Percentiles rank a stretch among this genome's conserved stretches.
phyloP scores from a whole-genome alignment of 1,140 invertebrate genomes.

The Drosophila chauvacae region DNA sequence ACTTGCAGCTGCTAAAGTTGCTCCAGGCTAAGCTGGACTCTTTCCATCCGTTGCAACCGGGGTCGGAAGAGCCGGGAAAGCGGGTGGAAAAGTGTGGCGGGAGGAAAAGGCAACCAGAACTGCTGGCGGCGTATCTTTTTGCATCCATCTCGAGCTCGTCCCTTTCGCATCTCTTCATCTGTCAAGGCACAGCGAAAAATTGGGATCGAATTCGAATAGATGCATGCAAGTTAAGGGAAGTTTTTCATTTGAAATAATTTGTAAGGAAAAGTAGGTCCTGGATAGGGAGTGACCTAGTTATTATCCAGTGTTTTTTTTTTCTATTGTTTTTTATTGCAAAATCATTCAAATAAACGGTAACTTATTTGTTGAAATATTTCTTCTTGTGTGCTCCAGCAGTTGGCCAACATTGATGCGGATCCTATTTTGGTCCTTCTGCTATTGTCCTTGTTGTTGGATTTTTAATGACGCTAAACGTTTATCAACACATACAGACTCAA shows the following conservation, averaged over 20 bases:
- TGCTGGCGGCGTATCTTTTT: constrained; percentile 25
- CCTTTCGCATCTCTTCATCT: constrained; percentile 16
- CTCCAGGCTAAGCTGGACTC: constrained; percentile 58
- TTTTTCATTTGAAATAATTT: neutral
- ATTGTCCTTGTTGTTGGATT: constrained; percentile 45
- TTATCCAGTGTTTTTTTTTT: neutral
- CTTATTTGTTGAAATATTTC: neutral
- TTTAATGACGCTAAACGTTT: constrained; percentile 79
- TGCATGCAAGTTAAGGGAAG: neutral
- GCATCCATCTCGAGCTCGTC: constrained; percentile 14
- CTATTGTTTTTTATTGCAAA: neutral
- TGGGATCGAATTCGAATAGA: neutral
- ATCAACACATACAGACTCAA: constrained; percentile 68
- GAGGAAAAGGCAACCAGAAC: constrained; percentile 9
- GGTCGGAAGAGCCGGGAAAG: constrained; percentile 26
- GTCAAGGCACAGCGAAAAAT: constrained; percentile 2
- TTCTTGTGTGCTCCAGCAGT: constrained; percentile 17
- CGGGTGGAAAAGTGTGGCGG: neutral
- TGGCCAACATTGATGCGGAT: constrained; percentile 46
- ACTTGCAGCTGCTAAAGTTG: constrained; percentile 62
- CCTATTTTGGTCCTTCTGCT: constrained; percentile 25
- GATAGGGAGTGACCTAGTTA: neutral
- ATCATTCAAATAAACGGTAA: neutral
- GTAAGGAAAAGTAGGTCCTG: neutral
- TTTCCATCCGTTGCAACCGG: constrained; percentile 34